Evolutionary conservation across 2,113 vertebrate species (phyloP).

Genomic region (Panthera leo): DNA sequence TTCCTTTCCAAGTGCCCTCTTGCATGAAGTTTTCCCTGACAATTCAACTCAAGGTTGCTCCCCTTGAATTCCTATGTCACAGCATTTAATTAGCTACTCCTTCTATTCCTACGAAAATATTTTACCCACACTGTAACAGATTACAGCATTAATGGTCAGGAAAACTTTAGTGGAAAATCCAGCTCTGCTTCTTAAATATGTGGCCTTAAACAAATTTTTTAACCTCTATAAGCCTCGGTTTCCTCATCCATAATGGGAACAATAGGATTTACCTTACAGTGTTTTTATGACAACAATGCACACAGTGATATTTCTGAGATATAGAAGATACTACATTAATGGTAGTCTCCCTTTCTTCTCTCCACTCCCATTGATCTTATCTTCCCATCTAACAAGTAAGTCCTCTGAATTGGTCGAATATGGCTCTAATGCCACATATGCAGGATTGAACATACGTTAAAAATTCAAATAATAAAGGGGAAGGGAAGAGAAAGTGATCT

Average conservation of each 20-base stretch:
- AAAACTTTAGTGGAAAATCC: neutral
- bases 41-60: neutral
- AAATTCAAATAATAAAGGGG: neutral
- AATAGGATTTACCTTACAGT: neutral
- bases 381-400: neutral
- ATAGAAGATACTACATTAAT: neutral
- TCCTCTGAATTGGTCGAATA: neutral
- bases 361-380: neutral
- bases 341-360: neutral
- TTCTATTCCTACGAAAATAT: neutral
- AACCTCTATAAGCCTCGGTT: neutral
- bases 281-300: neutral
- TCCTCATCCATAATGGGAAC: neutral
- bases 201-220: neutral
- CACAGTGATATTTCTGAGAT: neutral
- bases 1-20: neutral
- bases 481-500: neutral
- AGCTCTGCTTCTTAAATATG: neutral
- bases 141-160: neutral
- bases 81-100: neutral
- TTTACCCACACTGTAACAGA: neutral
- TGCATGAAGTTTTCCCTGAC: neutral
- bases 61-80: neutral
- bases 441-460: neutral
- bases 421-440: neutral